phyloP scores from a whole-genome alignment of 2,113 vertebrate species.

The Chloroceryle aenea region DNA sequence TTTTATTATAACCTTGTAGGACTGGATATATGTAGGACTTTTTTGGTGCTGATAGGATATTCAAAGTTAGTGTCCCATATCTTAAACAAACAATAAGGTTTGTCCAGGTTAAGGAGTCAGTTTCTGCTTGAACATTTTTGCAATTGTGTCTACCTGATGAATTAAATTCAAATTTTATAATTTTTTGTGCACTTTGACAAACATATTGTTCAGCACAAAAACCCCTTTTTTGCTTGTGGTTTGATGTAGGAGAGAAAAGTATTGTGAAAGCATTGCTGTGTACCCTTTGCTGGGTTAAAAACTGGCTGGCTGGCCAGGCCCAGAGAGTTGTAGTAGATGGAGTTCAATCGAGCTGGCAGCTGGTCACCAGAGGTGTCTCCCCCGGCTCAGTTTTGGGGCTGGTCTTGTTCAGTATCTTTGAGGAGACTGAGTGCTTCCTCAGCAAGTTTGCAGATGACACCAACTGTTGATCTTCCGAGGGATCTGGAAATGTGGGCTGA shows the following conservation, averaged over 20 bases:
- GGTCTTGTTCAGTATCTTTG: too few species aligned
- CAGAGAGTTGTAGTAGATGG: too few species aligned
- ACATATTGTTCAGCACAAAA: not conserved
- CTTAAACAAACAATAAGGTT: not conserved
- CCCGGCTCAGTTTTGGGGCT: too few species aligned
- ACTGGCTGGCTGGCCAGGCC: too few species aligned
- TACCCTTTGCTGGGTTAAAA: too few species aligned
- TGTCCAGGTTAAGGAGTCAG: not conserved
- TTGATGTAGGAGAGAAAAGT: not conserved
- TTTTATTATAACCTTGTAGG: not conserved
- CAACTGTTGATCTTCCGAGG: too few species aligned
- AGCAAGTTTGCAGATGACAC: too few species aligned
- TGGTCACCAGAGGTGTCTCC: too few species aligned
- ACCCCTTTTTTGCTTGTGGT: accelerated
- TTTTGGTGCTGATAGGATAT: not conserved
- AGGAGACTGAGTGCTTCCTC: too few species aligned
- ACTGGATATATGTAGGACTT: not conserved
- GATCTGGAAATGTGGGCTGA: too few species aligned
- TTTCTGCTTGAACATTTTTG: not conserved
- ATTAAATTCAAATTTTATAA: not conserved
- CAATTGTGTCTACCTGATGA: not conserved
- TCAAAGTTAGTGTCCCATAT: not conserved
- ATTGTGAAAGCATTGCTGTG: not conserved
- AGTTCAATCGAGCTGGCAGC: too few species aligned
- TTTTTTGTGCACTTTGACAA: not conserved